These are phyloP conservation scores for Drosophila ogumai DNA, from an alignment of 1,140 invertebrate genomes.

Conservation along the genomic window DNA sequence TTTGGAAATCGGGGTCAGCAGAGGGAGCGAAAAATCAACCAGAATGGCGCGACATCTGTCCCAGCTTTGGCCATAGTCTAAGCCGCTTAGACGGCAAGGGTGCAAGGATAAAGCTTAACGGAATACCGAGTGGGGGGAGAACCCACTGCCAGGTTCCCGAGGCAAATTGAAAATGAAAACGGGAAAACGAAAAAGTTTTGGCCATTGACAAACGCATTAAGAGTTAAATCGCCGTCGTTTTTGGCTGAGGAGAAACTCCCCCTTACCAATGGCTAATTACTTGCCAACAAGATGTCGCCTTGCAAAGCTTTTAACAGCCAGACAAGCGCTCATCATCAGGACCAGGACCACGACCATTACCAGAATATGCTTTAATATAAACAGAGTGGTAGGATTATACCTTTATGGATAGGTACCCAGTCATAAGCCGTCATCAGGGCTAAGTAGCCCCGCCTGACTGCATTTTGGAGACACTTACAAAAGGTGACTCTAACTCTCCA, in stretches of 20 bases:
- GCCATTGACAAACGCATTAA: constrained; percentile 47
- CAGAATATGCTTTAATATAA: not conserved
- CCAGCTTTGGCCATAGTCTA: constrained; percentile 26
- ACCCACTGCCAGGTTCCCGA: not conserved
- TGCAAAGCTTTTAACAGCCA: not conserved
- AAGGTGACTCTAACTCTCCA: too few relatives aligned
- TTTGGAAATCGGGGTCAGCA: not conserved
- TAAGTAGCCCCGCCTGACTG: not conserved
- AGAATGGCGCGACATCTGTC: constrained; percentile 26
- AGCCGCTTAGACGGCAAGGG: constrained; percentile 21
- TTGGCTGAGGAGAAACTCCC: not conserved
- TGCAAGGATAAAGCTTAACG: not conserved
- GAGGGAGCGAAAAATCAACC: not conserved
- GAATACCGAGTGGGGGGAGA: not conserved
- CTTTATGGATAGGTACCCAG: not conserved
- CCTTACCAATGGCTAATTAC: constrained; percentile 30
- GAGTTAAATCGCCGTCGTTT: constrained; percentile 42
- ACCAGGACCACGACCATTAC: not conserved
- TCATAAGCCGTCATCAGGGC: not conserved
- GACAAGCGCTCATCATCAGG: constrained; percentile 1
- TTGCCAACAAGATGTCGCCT: constrained; percentile 30
- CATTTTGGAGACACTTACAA: not conserved
- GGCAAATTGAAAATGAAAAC: constrained; percentile 25
- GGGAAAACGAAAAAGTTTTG: constrained; percentile 35
- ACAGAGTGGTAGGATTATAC: not conserved